phyloP scores from a whole-genome alignment of 92 coral and sea anemone genomes.

The Siderastrea siderea region DNA sequence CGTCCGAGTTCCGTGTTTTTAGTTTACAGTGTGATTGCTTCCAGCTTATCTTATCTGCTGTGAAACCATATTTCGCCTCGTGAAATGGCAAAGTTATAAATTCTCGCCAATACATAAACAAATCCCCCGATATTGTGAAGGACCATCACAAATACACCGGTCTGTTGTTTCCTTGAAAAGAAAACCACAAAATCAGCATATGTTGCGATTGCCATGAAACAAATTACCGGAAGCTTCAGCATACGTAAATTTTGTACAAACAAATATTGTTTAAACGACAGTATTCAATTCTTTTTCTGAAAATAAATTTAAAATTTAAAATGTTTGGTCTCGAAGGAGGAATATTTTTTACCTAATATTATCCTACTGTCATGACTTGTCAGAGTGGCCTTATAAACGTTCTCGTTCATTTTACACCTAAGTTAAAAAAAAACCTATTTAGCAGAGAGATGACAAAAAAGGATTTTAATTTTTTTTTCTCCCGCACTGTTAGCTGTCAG shows the following conservation, averaged over 20 bases:
- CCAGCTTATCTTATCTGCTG: not conserved
- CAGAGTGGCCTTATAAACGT: not conserved
- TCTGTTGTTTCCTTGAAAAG: not conserved
- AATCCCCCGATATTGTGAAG: not conserved
- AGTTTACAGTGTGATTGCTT: not conserved
- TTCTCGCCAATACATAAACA: not conserved
- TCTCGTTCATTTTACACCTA: not conserved
- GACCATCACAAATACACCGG: slow-evolving; percentile 6
- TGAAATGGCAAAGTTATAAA: not conserved
- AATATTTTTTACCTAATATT: not conserved
- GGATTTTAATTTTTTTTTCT: not conserved
- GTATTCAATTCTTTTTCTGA: not conserved
- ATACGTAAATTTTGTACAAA: not conserved
- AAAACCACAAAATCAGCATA: not conserved
- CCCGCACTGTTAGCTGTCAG: not conserved
- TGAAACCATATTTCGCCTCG: not conserved
- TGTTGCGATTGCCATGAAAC: not conserved
- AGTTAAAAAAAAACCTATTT: not conserved
- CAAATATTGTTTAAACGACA: not conserved
- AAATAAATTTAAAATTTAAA: slow-evolving; percentile 17
- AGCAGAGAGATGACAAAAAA: not conserved
- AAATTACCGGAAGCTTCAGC: not conserved
- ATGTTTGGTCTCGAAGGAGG: not conserved
- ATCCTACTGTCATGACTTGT: not conserved
- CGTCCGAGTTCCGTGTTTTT: not conserved